phyloP scores from a whole-genome alignment of 2,113 vertebrate species.

The Urocynchramus pylzowi region DNA sequence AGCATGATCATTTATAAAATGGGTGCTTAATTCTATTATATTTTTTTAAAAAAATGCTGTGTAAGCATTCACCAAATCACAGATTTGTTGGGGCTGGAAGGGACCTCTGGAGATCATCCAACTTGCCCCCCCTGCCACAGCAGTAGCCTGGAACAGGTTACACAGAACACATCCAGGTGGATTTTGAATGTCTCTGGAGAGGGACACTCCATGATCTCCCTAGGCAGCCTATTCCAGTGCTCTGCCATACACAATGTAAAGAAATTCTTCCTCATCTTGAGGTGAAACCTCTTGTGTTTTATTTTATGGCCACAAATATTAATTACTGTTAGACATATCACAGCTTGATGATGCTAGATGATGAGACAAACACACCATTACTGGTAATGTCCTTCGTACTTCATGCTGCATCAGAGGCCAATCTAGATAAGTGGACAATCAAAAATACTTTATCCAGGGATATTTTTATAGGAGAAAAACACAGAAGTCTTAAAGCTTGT shows the following conservation, averaged over 20 bases:
- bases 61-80: background rate
- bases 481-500: background rate
- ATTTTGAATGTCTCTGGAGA: background rate
- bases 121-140: accelerated
- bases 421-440: background rate
- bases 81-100: background rate
- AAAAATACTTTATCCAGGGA: background rate
- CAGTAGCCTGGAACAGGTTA: background rate
- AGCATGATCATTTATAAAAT: background rate
- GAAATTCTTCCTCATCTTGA: background rate
- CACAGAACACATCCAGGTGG: background rate
- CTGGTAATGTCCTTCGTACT: background rate
- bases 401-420: background rate
- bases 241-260: background rate
- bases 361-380: background rate
- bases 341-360: background rate
- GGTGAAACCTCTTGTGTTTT: background rate
- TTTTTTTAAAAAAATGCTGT: background rate
- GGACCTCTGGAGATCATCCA: background rate
- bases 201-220: background rate
- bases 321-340: background rate
- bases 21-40: background rate
- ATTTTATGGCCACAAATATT: background rate
- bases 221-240: background rate
- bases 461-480: background rate